Evolutionary conservation across 2,888 invertebrate genomes (phyloP).

Genomic region (Mesorhabditis belari): DNA sequence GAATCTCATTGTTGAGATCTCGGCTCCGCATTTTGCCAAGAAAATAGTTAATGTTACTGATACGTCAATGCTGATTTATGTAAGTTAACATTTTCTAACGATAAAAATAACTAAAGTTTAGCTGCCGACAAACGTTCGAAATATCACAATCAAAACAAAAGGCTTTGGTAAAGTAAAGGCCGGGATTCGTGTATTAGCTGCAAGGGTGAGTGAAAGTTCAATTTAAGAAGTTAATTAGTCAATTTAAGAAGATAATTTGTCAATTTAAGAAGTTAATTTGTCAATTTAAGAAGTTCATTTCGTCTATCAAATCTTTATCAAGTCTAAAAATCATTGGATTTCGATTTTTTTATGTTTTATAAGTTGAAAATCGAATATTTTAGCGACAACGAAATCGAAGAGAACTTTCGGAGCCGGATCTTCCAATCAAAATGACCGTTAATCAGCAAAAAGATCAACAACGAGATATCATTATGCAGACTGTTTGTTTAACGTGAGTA

Average conservation of each 20-base stretch:
- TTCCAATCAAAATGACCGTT: constrained; percentile 35
- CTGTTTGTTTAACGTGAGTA: constrained; percentile 39
- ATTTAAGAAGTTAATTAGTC: too few relatives aligned
- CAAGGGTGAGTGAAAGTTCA: too few relatives aligned
- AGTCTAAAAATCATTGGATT: too few relatives aligned
- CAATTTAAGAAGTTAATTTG: constrained; percentile 12
- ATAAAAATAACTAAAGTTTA: constrained; percentile 7
- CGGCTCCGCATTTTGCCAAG: background rate
- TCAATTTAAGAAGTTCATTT: too few relatives aligned
- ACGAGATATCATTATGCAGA: constrained; percentile 28
- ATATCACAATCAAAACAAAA: constrained; percentile 22
- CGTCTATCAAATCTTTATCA: too few relatives aligned
- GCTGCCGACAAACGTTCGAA: constrained; percentile 33
- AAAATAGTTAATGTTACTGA: constrained; percentile 19
- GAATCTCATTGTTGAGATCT: background rate
- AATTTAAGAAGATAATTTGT: background rate
- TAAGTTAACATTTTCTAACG: constrained; percentile 3
- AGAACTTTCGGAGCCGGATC: constrained; percentile 28
- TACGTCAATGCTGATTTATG: constrained; percentile 22
- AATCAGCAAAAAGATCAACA: constrained; percentile 24
- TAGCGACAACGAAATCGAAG: constrained; percentile 14
- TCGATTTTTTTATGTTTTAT: too few relatives aligned
- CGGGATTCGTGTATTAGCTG: constrained; percentile 37
- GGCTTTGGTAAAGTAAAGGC: constrained; percentile 36
- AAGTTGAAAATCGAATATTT: too few relatives aligned